Evolutionary conservation across 2,888 invertebrate genomes (phyloP).

Genomic region (Tyria jacobaeae): DNA sequence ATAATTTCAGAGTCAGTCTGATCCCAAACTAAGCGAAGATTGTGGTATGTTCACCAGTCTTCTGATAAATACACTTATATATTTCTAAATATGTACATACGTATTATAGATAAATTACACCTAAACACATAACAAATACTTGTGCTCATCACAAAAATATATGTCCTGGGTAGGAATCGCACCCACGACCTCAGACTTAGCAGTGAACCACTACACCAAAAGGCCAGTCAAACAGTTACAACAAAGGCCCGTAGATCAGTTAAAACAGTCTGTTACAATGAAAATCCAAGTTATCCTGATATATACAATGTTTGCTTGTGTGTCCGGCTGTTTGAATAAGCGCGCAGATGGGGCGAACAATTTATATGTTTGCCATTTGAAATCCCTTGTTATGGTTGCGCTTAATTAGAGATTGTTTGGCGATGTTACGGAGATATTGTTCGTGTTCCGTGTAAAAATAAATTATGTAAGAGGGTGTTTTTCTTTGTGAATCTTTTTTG

Average conservation of each 20-base stretch:
- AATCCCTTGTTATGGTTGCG: constrained; percentile 35
- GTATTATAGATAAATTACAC: too few species aligned
- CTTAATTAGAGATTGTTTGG: constrained; percentile 27
- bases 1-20: too few species aligned
- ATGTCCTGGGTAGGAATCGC: too few species aligned
- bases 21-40: too few species aligned
- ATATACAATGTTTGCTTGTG: constrained; percentile 51
- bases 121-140: too few species aligned
- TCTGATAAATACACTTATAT: too few species aligned
- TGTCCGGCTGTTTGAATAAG: constrained; percentile 45
- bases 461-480: neutral
- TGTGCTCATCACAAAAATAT: too few species aligned
- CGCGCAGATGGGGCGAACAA: constrained; percentile 37
- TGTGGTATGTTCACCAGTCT: too few species aligned
- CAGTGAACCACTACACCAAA: too few species aligned
- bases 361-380: constrained; percentile 50
- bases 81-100: too few species aligned
- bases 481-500: neutral
- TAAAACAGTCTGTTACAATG: constrained; percentile 30
- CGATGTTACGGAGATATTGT: neutral
- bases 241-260: constrained; percentile 20
- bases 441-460: neutral
- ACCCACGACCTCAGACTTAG: too few species aligned
- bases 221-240: too few species aligned
- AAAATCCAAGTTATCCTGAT: constrained; percentile 53